A percentile compares a stretch with the other conserved stretches of the same genome.
phyloP scores from a whole-genome alignment of 2,888 invertebrate genomes.

The Pocota personata region DNA sequence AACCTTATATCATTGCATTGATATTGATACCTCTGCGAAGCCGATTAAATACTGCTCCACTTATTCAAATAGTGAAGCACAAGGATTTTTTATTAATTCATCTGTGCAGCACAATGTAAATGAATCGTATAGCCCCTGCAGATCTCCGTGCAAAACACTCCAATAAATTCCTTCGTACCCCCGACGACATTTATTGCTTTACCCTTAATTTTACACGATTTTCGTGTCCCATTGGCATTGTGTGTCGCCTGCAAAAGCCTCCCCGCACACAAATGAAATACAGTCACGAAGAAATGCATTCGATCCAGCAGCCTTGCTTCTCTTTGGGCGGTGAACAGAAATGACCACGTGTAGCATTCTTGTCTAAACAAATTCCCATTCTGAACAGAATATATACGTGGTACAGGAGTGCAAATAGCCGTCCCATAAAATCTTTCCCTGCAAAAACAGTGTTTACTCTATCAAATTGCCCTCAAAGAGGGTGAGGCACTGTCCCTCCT shows the following conservation, averaged over 20 bases:
- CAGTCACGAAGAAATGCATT: constrained; percentile 42
- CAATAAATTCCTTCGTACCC: constrained; percentile 67
- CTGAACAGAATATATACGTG: background rate
- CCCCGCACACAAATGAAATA: background rate
- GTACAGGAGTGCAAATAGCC: constrained; percentile 49
- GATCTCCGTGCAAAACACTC: constrained; percentile 50
- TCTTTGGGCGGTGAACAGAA: background rate
- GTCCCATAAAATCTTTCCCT: constrained; percentile 20
- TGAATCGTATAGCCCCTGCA: constrained; percentile 36
- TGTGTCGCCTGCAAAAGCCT: background rate
- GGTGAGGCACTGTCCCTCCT: background rate
- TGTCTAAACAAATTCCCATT: constrained; percentile 46
- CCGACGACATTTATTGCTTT: constrained; percentile 66
- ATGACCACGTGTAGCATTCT: constrained; percentile 64
- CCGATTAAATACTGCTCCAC: constrained; percentile 40
- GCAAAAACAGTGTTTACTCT: constrained; percentile 62
- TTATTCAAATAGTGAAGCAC: constrained; percentile 22
- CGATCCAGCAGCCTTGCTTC: background rate
- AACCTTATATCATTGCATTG: background rate
- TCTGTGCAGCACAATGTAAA: constrained; percentile 32
- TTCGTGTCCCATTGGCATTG: constrained; percentile 25
- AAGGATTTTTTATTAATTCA: constrained; percentile 13
- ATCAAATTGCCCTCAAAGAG: constrained; percentile 58
- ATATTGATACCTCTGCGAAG: constrained; percentile 7
- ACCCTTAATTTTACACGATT: constrained; percentile 62